Evolutionary conservation across 2,888 invertebrate genomes (phyloP), one percentile per base, ranked within the genome.

Genomic region (Eudemis profundana): DNA sequence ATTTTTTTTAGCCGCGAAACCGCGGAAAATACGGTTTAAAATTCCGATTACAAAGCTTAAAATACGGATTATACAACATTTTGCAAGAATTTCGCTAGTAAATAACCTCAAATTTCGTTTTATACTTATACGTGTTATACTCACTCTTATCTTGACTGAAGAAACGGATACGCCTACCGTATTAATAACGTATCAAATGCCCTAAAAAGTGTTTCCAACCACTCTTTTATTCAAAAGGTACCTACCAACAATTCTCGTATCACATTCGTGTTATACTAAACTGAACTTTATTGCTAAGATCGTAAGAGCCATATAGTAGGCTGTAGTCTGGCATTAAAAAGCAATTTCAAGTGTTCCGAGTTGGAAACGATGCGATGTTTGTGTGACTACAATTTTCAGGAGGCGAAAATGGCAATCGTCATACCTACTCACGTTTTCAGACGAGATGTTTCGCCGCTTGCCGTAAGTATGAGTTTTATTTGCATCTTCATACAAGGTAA

Each of bases 201-300:
- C 23, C 8, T 47, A 5, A 47, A 46, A 33, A 19, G 51, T 51
- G 50, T 51, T 51, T 36, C 12, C 15, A n/a, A 46, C 19, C 10
- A n/a, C 21, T 46, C 2, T 17, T 46, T 57, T 57, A 47, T 46
- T 36, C 57, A 36, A 14, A 57, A 10, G 46, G 10, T 36, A 23
- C 21, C 5, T 23, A n/a, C n/a, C n/a, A 57, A 33, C 33, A 21
- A 15, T 27, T 29, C 7, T 23, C 40, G 40, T n/a, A 23, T 42
- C 17, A 17, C 7, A n/a, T 23, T 15, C 23, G 17, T 15, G 27
- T n/a, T 17, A 29, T 19, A 19, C 19, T 27, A 12, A 40, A 17
- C 7, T 5, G 15, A 12, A 17, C 23, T 15, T 17, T 29, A 27
- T 23, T 2, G 1, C 14, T 1, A 12, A 21, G 7, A 4, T 4